Conservation (phyloP, 2,113 vertebrate species). For the Hassar affinis region DNA sequence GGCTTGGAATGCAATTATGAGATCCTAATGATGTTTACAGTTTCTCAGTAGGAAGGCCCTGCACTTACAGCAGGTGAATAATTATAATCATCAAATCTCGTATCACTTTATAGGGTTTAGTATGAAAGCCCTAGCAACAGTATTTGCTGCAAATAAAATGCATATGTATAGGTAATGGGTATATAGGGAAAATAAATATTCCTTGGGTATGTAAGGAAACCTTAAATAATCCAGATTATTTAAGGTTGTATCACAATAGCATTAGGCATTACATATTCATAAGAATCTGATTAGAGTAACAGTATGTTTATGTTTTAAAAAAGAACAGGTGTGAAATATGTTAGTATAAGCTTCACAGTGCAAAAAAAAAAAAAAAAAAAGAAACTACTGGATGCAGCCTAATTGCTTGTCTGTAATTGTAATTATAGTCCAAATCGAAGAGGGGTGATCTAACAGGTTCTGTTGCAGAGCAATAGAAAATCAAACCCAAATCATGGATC, state of each 20-base stretch:
- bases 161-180: not conserved
- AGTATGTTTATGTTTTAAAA: not conserved
- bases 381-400: slow-evolving; percentile 27
- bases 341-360: slow-evolving; percentile 4
- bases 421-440: slow-evolving; percentile 41
- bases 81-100: slow-evolving; percentile 14
- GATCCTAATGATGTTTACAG: slow-evolving; percentile 22
- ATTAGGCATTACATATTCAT: not conserved
- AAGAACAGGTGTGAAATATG: not conserved
- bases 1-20: not conserved
- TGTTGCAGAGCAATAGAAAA: slow-evolving; percentile 44
- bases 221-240: not conserved
- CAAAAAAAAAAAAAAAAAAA: too few relatives aligned
- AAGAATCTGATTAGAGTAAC: not conserved
- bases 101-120: not conserved
- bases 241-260: not conserved
- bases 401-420: slow-evolving; percentile 45
- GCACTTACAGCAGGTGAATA: slow-evolving; percentile 28
- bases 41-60: slow-evolving; percentile 17
- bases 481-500: slow-evolving; percentile 36
- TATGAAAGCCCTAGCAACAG: not conserved
- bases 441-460: slow-evolving; percentile 42
- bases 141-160: not conserved
- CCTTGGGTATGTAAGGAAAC: too few relatives aligned
- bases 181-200: too few relatives aligned